Evolutionary conservation across 2,113 vertebrate species (phyloP).

Genomic region (Eptatretus burgeri): DNA sequence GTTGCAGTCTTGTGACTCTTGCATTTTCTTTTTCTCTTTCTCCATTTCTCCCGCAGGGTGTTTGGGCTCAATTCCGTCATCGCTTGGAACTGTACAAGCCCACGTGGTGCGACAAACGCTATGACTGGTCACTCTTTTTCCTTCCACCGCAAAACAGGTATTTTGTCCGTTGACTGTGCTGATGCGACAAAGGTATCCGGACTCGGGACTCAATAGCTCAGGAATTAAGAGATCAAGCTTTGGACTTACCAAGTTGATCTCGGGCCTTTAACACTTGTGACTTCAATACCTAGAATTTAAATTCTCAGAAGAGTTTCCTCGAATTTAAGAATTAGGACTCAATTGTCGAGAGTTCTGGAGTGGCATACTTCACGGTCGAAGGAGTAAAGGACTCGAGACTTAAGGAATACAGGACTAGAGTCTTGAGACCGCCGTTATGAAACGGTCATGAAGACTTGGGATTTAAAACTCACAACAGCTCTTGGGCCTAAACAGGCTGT

Average conservation of each 20-base stretch:
- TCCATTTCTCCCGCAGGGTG: not conserved
- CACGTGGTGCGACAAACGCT: slow-evolving; percentile 60
- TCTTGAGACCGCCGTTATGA: no score
- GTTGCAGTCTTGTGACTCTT: not conserved
- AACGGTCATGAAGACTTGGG: no score
- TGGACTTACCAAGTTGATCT: not conserved
- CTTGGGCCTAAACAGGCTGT: no score
- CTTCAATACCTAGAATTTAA: not conserved
- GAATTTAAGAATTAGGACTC: no score
- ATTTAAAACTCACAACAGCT: no score
- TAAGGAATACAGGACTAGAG: no score
- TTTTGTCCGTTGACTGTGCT: slow-evolving; percentile 7
- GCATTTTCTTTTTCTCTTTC: not conserved
- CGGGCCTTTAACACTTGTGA: not conserved
- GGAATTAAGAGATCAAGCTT: no score
- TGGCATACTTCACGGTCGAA: no score
- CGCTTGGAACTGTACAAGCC: slow-evolving; percentile 34
- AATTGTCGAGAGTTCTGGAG: no score
- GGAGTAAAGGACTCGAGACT: no score
- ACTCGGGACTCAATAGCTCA: no score
- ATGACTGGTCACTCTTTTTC: slow-evolving; percentile 70
- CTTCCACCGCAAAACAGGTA: slow-evolving; percentile 84
- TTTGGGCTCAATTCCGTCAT: not conserved
- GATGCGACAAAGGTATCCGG: not conserved
- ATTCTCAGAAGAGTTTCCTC: not conserved